These are phyloP conservation scores for Plutella xylostella DNA, from an alignment of 2,888 invertebrate species.

Conservation along the genomic window DNA sequence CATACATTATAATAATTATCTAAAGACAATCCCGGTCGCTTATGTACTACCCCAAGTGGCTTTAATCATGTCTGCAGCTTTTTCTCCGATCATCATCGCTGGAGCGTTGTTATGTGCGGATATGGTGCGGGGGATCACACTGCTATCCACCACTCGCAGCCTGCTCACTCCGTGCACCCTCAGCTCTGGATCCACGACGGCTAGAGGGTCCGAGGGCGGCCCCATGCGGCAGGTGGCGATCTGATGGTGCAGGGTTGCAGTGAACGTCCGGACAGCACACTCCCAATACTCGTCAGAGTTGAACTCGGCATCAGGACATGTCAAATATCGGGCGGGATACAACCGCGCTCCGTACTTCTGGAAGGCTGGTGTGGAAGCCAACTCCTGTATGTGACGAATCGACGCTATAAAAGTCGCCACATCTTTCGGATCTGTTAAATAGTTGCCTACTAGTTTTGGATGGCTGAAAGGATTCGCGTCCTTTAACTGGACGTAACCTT, in stretches of 20 bases:
- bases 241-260: slow-evolving; percentile 74
- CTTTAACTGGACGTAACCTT: slow-evolving; percentile 75
- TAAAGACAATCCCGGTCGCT: too few relatives aligned
- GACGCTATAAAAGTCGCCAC: slow-evolving; percentile 71
- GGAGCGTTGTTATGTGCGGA: slow-evolving; percentile 78
- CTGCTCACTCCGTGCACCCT: slow-evolving; percentile 71
- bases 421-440: slow-evolving; percentile 75
- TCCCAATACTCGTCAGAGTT: slow-evolving; percentile 78
- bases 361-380: slow-evolving; percentile 71
- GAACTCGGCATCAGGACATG: slow-evolving; percentile 56
- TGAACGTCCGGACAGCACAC: slow-evolving; percentile 72
- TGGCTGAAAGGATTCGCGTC: slow-evolving; percentile 79
- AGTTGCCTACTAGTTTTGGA: slow-evolving; percentile 85
- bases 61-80: slow-evolving; percentile 75
- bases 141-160: slow-evolving; percentile 76
- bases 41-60: slow-evolving; percentile 40
- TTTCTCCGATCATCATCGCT: slow-evolving; percentile 78
- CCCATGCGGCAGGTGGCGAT: slow-evolving; percentile 81
- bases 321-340: slow-evolving; percentile 60
- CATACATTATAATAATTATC: too few relatives aligned
- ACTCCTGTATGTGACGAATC: slow-evolving; percentile 71
- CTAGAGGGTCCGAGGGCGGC: slow-evolving; percentile 66
- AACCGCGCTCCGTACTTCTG: slow-evolving; percentile 65
- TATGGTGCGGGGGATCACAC: slow-evolving; percentile 73
- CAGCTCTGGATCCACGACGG: slow-evolving; percentile 74